These are phyloP conservation scores for Pteromalus puparum DNA, from an alignment of 1,140 invertebrate genomes.

Conservation along the genomic window DNA sequence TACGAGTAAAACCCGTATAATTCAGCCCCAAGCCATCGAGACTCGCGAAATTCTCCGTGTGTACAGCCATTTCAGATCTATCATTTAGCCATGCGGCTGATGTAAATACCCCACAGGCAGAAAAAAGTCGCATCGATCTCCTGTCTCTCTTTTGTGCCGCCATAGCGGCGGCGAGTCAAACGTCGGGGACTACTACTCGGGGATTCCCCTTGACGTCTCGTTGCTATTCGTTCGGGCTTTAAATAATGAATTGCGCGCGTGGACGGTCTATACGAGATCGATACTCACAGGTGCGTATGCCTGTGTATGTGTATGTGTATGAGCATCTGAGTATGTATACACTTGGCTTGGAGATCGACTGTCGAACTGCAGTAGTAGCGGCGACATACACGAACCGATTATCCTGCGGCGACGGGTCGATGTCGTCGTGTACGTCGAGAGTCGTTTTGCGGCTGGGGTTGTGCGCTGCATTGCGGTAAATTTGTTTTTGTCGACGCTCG, in stretches of 20 bases:
- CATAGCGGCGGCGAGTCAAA: not conserved
- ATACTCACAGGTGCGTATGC: not conserved
- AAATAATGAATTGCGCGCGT: constrained; percentile 49
- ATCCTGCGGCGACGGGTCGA: not conserved
- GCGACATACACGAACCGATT: not conserved
- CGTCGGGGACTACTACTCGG: not conserved
- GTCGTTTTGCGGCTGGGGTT: too few species aligned
- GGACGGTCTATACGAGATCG: constrained; percentile 15
- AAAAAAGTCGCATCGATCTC: constrained; percentile 46
- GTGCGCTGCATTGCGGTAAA: too few species aligned
- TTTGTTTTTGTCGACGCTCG: too few species aligned
- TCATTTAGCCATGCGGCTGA: constrained; percentile 31
- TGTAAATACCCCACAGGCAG: not conserved
- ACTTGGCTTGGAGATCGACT: not conserved
- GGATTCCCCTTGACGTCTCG: constrained; percentile 15
- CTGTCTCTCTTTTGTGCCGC: not conserved
- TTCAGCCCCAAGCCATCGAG: not conserved
- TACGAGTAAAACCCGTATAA: not conserved
- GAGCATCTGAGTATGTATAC: not conserved
- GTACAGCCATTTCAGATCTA: constrained; percentile 31
- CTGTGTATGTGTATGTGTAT: too few species aligned
- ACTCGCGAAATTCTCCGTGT: not conserved
- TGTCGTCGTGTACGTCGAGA: too few species aligned
- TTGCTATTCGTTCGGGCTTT: not conserved
- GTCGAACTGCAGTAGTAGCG: not conserved